These are phyloP conservation scores for Clarias platycephalus DNA, from an alignment of 2,797 vertebrate genomes.

Conservation along the genomic window DNA sequence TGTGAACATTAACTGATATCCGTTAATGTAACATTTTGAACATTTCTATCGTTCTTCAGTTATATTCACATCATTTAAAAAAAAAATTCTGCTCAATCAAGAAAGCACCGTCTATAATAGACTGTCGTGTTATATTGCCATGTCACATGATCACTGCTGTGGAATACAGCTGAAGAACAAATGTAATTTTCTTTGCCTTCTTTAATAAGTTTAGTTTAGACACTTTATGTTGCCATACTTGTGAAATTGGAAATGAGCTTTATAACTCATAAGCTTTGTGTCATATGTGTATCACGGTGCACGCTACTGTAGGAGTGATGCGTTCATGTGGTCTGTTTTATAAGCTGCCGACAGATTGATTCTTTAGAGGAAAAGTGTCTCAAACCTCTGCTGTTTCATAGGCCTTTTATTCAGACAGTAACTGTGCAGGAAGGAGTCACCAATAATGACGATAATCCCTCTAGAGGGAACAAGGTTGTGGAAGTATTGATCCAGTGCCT, in stretches of 20 bases:
- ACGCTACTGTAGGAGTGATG: slow-evolving; percentile 9
- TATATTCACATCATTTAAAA: background rate
- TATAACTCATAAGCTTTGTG: background rate
- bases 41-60: background rate
- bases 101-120: background rate
- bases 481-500: slow-evolving; percentile 57
- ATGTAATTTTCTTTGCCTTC: slow-evolving; percentile 5
- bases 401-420: slow-evolving; percentile 43
- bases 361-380: slow-evolving; percentile 28
- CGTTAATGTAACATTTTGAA: slow-evolving; percentile 11
- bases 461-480: slow-evolving; percentile 52
- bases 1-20: slow-evolving; percentile 3
- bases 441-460: slow-evolving; percentile 57
- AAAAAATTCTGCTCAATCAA: background rate
- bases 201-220: background rate
- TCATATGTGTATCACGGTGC: background rate
- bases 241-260: background rate
- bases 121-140: slow-evolving; percentile 7
- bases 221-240: background rate
- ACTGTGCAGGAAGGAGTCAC: slow-evolving; percentile 51
- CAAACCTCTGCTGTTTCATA: slow-evolving; percentile 5
- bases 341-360: slow-evolving; percentile 26
- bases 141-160: background rate
- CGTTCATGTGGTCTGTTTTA: background rate
- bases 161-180: background rate